Base-by-base conservation (phyloP, 2,888 invertebrate species). In the Apamea epomidion region DNA sequence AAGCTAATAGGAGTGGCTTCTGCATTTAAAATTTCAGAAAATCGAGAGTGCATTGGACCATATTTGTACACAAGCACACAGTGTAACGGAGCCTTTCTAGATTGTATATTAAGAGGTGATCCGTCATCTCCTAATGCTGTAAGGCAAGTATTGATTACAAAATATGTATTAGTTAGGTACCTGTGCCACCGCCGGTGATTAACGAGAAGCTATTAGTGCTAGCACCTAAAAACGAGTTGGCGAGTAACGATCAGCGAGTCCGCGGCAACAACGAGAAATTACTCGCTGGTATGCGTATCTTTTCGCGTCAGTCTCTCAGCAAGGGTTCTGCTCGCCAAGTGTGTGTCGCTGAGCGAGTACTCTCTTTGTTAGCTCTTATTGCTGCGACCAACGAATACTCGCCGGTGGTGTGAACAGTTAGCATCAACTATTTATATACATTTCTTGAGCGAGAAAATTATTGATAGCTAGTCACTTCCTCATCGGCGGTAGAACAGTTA, bases 41-140 rank as follows among this genome's bases (percentile, higher is more conserved):
- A 32, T 0, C 42, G n/a, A 0, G 70, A 81, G 12, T 95, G 95
- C 79, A 78, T 75, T 2, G 94, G 94, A 0, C 95, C 95, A 0
- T 93, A 88, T 76, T 86, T 95, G 4, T 94, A 87, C 60, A 94
- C 95, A 0, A 94, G 94, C 76, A 94, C 94, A 0, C 90, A 92
- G 42, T 93, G 93, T 72, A 94, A 92, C 58, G 91, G 92, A 2
- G 83, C 84, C 0, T 94, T 95, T 70, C 48, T 95, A 14, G 78
- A 91, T 42, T 95, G 94, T 78, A 65, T 94, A 51, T n/a, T 93
- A 7, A 76, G 5, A 5, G 29, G 16, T 6, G 74, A 72, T n/a
- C 14, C 16, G 4, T 1, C 2, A 5, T 0, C 45, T 12, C 14
- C 0, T 54, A 8, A 14, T 7, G 8, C 0, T 3, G 2, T 18